phyloP scores from a whole-genome alignment of 2,113 vertebrate species.

The Pachypanchax playfairii region DNA sequence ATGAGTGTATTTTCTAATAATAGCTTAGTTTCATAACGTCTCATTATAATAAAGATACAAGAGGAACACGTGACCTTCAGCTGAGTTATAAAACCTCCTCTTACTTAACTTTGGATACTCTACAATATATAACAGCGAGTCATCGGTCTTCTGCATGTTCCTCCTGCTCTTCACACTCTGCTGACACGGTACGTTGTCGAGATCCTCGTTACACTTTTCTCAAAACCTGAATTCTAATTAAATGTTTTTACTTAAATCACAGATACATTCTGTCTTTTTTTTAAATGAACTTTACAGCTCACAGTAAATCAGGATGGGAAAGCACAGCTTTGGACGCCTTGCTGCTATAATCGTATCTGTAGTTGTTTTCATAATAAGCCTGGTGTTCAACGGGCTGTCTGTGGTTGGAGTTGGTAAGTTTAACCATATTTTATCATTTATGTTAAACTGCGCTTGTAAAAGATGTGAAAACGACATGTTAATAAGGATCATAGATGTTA shows the following conservation, averaged over 20 bases:
- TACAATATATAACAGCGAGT: conserved; percentile 40
- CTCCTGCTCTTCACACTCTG: background rate
- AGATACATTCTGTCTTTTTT: background rate
- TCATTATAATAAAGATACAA: conserved; percentile 39
- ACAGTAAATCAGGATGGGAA: conserved; percentile 58
- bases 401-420: conserved; percentile 67
- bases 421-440: background rate
- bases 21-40: background rate
- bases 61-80: conserved; percentile 33
- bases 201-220: no score
- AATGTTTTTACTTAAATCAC: no score
- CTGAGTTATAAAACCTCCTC: conserved; percentile 22
- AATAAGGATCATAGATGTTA: background rate
- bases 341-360: conserved; percentile 56
- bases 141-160: background rate
- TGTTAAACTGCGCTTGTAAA: no score
- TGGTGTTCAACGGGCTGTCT: conserved; percentile 73
- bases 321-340: conserved; percentile 60
- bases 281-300: conserved; percentile 5
- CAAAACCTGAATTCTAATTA: no score
- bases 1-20: background rate
- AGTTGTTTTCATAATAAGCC: conserved; percentile 42
- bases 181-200: no score
- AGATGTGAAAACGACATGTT: no score
- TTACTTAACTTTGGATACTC: conserved; percentile 42